phyloP scores from a whole-genome alignment of 2,888 invertebrate genomes.

The Bimastos eiseni region DNA sequence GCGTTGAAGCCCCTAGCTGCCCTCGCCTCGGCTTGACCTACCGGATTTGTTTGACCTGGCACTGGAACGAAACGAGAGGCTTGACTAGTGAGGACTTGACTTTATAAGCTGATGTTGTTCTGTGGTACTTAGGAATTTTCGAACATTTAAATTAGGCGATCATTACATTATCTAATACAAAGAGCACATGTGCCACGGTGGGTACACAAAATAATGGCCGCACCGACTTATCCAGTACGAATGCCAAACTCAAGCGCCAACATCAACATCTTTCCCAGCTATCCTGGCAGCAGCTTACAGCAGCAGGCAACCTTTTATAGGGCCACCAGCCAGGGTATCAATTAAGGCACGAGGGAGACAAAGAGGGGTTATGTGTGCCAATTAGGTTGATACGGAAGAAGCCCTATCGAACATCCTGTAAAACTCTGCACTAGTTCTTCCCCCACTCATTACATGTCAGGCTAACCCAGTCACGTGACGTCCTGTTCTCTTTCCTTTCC shows the following conservation, averaged over 20 bases:
- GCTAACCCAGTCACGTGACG: background rate
- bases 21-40: too few species aligned
- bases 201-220: background rate
- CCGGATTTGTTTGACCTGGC: too few species aligned
- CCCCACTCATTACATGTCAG: background rate
- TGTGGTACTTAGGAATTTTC: too few species aligned
- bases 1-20: too few species aligned
- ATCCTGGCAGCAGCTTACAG: background rate
- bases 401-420: background rate
- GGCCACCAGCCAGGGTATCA: background rate
- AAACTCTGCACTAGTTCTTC: background rate
- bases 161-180: too few species aligned
- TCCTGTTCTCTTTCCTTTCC: background rate
- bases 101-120: too few species aligned
- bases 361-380: too few species aligned
- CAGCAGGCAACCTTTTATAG: background rate
- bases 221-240: background rate
- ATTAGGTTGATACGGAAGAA: background rate
- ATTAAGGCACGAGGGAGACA: background rate
- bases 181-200: too few species aligned
- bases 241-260: background rate
- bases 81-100: too few species aligned
- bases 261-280: background rate
- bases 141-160: too few species aligned
- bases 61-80: too few species aligned